Evolutionary conservation across 2,888 invertebrate genomes (phyloP).

Genomic region (Cremastinae sp.): DNA sequence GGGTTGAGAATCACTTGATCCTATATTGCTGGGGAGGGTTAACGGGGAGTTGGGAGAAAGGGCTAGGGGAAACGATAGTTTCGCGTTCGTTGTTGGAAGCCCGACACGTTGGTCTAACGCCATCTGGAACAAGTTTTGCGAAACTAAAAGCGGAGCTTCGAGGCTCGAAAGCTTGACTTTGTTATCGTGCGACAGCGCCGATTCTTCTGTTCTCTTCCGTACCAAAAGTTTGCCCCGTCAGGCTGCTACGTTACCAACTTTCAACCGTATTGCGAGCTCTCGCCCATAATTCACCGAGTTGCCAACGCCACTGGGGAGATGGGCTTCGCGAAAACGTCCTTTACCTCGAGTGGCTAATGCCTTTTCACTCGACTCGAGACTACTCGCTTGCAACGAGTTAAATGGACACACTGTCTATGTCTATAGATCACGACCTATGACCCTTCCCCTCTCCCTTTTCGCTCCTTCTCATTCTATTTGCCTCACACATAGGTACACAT

Average conservation of each 20-base stretch:
- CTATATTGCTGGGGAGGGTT: conserved; percentile 5
- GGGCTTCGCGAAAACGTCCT: conserved; percentile 19
- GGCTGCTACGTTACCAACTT: conserved; percentile 65
- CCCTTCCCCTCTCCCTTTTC: conserved; percentile 10
- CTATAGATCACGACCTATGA: conserved; percentile 39
- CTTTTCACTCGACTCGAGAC: conserved; percentile 49
- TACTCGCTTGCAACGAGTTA: conserved; percentile 54
- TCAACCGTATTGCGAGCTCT: neutral
- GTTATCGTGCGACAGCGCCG: conserved; percentile 36
- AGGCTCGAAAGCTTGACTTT: conserved; percentile 41
- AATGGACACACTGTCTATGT: conserved; percentile 32
- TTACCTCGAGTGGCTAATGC: conserved; percentile 56
- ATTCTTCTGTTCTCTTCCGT: conserved; percentile 45
- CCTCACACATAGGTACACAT: too few species aligned
- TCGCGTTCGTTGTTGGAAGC: conserved; percentile 3
- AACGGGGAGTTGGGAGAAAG: too few species aligned
- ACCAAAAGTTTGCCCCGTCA: conserved; percentile 58
- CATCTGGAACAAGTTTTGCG: conserved; percentile 55
- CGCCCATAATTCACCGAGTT: conserved; percentile 21
- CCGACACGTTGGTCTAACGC: conserved; percentile 51
- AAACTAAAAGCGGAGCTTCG: conserved; percentile 29
- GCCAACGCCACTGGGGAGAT: neutral
- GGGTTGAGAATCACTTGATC: conserved; percentile 49
- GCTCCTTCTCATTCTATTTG: conserved; percentile 10
- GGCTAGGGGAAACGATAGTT: too few species aligned